Evolutionary conservation across 2,888 invertebrate species (phyloP).

Genomic region (Brachypterus glaber): DNA sequence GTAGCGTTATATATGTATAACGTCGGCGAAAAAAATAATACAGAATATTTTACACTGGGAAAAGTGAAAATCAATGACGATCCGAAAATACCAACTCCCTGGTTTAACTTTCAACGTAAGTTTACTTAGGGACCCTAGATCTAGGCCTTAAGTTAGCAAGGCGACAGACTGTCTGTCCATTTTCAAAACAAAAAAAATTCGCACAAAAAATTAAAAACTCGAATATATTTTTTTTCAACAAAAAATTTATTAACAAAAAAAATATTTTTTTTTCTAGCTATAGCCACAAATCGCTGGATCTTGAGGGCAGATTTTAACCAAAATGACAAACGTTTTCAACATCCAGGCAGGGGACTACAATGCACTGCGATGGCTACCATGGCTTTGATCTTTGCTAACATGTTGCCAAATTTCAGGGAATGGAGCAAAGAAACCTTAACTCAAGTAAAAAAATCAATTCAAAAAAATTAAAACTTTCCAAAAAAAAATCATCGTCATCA

Average conservation of each 20-base stretch:
- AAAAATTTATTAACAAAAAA: no score
- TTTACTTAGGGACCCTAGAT: no score
- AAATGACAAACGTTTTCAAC: conserved; percentile 32
- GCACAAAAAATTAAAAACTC: no score
- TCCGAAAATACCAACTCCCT: conserved; percentile 29
- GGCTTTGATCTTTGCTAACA: conserved; percentile 34
- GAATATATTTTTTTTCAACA: no score
- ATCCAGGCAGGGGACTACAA: conserved; percentile 38
- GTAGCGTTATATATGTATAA: conserved; percentile 37
- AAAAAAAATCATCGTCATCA: background rate
- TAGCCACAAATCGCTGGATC: conserved; percentile 36
- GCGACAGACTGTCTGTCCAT: no score
- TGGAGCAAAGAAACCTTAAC: conserved; percentile 39
- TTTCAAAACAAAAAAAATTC: no score
- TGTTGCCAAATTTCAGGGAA: conserved; percentile 28
- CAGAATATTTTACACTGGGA: conserved; percentile 30
- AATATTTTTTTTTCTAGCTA: no score
- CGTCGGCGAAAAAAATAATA: conserved; percentile 25
- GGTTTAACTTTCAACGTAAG: conserved; percentile 36
- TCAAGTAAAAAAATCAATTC: conserved; percentile 24
- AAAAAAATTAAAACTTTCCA: conserved; percentile 1
- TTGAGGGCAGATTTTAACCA: conserved; percentile 36
- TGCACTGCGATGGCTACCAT: conserved; percentile 40
- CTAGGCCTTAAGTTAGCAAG: no score
- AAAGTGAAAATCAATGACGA: conserved; percentile 35